phyloP scores from a whole-genome alignment of 2,888 invertebrate genomes.

The Dimorphilus gyrociliatus region DNA sequence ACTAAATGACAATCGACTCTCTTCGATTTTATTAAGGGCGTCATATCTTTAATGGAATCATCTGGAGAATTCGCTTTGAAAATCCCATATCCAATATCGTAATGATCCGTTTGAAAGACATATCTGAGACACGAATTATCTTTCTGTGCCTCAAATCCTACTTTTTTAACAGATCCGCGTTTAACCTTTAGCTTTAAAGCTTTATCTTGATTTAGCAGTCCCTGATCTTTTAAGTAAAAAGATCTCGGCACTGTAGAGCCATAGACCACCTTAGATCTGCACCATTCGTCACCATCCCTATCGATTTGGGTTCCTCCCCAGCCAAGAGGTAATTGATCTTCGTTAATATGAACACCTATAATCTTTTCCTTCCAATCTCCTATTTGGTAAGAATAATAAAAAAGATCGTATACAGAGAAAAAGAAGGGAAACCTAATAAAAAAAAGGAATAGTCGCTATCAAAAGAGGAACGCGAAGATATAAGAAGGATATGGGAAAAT shows the following conservation, averaged over 20 bases:
- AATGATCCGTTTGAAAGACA: slow-evolving; percentile 68
- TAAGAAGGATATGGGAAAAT: too few relatives aligned
- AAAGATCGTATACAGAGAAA: background rate
- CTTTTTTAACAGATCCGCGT: slow-evolving; percentile 57
- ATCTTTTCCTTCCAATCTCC: slow-evolving; percentile 19
- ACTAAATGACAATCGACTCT: slow-evolving; percentile 58
- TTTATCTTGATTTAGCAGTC: slow-evolving; percentile 13
- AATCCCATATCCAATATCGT: slow-evolving; percentile 73
- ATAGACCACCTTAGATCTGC: slow-evolving; percentile 50
- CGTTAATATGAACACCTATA: slow-evolving; percentile 19
- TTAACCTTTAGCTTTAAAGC: slow-evolving; percentile 50
- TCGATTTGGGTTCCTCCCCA: slow-evolving; percentile 23
- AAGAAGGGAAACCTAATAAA: background rate
- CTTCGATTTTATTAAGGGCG: slow-evolving; percentile 50
- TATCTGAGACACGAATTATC: slow-evolving; percentile 54
- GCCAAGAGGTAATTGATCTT: slow-evolving; percentile 21
- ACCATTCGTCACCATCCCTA: slow-evolving; percentile 21
- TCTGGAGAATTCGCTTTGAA: too few relatives aligned
- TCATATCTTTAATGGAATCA: too few relatives aligned
- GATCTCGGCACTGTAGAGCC: slow-evolving; percentile 66
- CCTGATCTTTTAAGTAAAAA: slow-evolving; percentile 40
- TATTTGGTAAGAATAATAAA: too few relatives aligned
- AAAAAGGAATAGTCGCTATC: too few relatives aligned
- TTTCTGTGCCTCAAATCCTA: slow-evolving; percentile 52
- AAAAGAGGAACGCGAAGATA: too few relatives aligned